These are phyloP conservation scores for Trachurus trachurus DNA, from an alignment of 2,797 vertebrate species.

Conservation along the genomic window DNA sequence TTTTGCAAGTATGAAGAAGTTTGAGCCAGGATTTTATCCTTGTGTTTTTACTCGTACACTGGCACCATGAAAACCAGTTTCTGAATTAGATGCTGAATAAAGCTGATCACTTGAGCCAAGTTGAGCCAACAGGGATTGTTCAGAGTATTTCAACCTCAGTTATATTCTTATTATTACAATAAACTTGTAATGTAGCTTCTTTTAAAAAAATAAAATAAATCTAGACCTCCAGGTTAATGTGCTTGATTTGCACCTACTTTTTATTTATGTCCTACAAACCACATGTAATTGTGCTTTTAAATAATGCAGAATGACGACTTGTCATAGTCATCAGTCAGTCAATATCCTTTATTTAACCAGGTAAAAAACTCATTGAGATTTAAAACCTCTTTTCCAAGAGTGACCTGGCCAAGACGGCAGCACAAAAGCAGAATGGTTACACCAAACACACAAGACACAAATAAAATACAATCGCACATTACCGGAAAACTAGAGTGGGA, in stretches of 20 bases:
- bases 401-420: no score
- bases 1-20: neutral
- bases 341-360: no score
- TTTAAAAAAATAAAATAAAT: neutral
- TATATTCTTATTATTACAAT: constrained; percentile 20
- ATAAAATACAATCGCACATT: no score
- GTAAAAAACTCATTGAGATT: no score
- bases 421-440: no score
- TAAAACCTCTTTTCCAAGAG: no score
- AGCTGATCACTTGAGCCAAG: neutral
- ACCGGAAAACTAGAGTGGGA: no score
- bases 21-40: no score
- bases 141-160: neutral
- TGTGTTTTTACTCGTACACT: no score
- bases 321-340: no score
- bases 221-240: neutral
- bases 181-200: constrained; percentile 6
- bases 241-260: neutral
- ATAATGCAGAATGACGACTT: neutral
- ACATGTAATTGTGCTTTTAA: neutral
- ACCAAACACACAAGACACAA: no score
- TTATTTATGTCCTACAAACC: neutral
- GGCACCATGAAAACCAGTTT: neutral
- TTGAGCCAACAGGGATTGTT: neutral
- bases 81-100: neutral